phyloP scores from a whole-genome alignment of 2,888 invertebrate genomes.

The Agrilus mali region DNA sequence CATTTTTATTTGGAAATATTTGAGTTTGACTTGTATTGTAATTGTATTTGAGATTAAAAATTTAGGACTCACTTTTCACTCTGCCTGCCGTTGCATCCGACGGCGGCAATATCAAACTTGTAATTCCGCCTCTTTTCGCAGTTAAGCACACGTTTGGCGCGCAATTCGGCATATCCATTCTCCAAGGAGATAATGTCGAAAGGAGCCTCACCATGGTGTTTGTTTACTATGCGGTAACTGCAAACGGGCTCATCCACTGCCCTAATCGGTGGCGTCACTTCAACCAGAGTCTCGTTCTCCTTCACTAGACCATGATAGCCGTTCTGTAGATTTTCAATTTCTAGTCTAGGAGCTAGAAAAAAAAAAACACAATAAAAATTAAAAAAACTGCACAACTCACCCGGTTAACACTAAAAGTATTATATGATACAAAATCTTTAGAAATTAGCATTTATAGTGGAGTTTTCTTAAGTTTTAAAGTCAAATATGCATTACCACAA shows the following conservation, averaged over 20 bases:
- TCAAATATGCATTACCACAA: too few relatives aligned
- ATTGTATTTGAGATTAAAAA: too few relatives aligned
- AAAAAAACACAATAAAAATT: neutral
- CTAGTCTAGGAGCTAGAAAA: slow-evolving; percentile 55
- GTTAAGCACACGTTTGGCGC: slow-evolving; percentile 73
- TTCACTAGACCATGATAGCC: slow-evolving; percentile 88
- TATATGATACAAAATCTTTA: too few relatives aligned
- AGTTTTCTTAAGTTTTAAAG: too few relatives aligned
- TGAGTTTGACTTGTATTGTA: too few relatives aligned
- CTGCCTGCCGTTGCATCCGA: slow-evolving; percentile 78
- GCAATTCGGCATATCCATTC: slow-evolving; percentile 69
- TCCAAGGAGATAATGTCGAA: slow-evolving; percentile 42
- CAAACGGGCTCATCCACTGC: slow-evolving; percentile 67
- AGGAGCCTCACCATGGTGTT: slow-evolving; percentile 89
- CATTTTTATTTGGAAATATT: too few relatives aligned
- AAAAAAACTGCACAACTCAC: neutral
- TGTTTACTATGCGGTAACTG: slow-evolving; percentile 80
- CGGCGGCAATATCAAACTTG: slow-evolving; percentile 90
- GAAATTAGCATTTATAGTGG: too few relatives aligned
- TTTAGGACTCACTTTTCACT: slow-evolving; percentile 30
- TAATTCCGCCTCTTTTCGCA: slow-evolving; percentile 90
- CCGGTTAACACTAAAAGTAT: too few relatives aligned
- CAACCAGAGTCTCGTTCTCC: slow-evolving; percentile 85
- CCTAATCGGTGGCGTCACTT: slow-evolving; percentile 83
- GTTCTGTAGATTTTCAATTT: slow-evolving; percentile 68